These are phyloP conservation scores for Philypnodon macrostomus DNA, from an alignment of 2,797 vertebrate genomes.

Conservation along the genomic window DNA sequence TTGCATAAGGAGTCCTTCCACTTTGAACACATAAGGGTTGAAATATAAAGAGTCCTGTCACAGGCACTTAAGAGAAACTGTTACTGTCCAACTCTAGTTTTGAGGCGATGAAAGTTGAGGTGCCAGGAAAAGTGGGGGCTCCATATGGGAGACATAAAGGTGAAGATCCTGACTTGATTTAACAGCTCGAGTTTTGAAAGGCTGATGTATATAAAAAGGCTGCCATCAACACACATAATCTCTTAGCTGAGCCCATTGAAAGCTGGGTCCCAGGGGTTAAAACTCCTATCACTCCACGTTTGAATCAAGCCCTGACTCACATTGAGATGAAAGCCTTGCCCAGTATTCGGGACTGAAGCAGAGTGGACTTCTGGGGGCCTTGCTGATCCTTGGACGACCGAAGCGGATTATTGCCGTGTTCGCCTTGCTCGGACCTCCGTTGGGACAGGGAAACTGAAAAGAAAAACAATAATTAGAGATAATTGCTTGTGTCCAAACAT, in stretches of 20 bases:
- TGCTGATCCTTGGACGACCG: constrained; percentile 88
- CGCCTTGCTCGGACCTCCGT: constrained; percentile 93
- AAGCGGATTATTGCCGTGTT: constrained; percentile 95
- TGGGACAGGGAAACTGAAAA: constrained; percentile 97
- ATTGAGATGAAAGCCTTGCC: constrained; percentile 94
- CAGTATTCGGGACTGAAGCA: constrained; percentile 78
- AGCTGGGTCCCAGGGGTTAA: constrained; percentile 95
- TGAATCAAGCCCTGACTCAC: constrained; percentile 99
- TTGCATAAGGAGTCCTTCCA: constrained; percentile 25
- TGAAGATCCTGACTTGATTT: constrained; percentile 77
- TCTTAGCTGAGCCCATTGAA: constrained; percentile 97
- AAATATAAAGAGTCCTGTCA: constrained; percentile 18
- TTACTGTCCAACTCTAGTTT: constrained; percentile 12
- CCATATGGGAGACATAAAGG: constrained; percentile 31
- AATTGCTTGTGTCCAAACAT: constrained; percentile 99
- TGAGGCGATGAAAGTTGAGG: constrained; percentile 19
- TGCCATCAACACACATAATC: constrained; percentile 99
- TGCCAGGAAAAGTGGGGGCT: constrained; percentile 13
- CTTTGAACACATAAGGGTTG: constrained; percentile 23
- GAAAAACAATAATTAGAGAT: constrained; percentile 99
- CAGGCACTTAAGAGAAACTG: constrained; percentile 25
- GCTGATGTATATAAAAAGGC: constrained; percentile 88
- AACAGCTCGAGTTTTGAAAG: constrained; percentile 89
- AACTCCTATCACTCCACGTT: constrained; percentile 97
- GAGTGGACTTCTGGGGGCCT: constrained; percentile 85